Evolutionary conservation across 2,113 vertebrate genomes (phyloP).

Genomic region (Nestor notabilis): DNA sequence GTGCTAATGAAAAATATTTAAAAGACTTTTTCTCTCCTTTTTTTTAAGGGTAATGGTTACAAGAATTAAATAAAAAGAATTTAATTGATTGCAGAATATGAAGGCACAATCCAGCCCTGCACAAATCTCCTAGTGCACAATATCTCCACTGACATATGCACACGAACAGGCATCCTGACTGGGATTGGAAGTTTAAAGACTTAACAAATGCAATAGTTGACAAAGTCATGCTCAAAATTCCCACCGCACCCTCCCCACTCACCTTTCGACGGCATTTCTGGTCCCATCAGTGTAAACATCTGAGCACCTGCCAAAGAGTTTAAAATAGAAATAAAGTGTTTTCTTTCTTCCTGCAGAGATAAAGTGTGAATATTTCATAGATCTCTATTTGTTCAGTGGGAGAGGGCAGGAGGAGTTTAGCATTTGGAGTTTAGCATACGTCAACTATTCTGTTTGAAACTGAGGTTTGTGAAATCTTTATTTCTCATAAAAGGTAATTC

Average conservation of each 20-base stretch:
- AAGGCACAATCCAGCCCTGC: background rate
- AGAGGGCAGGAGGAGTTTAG: background rate
- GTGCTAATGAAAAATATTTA: conserved; percentile 76
- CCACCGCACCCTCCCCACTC: background rate
- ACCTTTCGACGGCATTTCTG: background rate
- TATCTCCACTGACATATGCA: background rate
- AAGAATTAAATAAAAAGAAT: conserved; percentile 54
- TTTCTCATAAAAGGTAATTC: conserved; percentile 42
- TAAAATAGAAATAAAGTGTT: background rate
- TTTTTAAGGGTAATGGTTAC: conserved; percentile 15
- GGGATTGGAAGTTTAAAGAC: background rate
- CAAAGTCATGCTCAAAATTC: conserved; percentile 38
- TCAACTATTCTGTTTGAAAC: conserved; percentile 39
- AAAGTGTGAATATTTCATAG: conserved; percentile 43
- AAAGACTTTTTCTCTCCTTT: background rate
- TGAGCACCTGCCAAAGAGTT: background rate
- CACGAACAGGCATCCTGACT: background rate
- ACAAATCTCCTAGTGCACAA: background rate
- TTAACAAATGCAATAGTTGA: background rate
- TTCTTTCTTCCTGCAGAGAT: conserved; percentile 27
- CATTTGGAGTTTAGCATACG: conserved; percentile 13
- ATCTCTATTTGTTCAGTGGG: conserved; percentile 5
- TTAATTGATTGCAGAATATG: background rate
- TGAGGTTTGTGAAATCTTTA: conserved; percentile 13
- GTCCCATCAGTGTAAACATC: conserved; percentile 19